Base-by-base conservation (phyloP, 2,113 vertebrate genomes). In the Cisticola juncidis region DNA sequence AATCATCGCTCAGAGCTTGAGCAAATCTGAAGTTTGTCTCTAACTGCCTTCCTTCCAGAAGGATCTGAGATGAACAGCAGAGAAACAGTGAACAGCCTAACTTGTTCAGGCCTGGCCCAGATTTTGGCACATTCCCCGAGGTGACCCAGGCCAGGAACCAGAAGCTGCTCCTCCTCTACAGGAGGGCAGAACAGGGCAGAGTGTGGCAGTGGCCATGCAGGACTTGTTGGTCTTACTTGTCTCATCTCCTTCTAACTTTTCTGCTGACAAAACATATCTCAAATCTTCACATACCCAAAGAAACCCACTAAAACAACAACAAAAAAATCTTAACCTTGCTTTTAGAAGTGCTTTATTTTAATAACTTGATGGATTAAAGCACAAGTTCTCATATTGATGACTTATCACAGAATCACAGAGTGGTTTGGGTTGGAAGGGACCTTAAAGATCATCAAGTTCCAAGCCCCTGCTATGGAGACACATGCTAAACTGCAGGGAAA, bases 1-100 rank as follows among this genome's bases (percentile, higher is more conserved):
- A 14, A 64, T 4, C 0, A 0, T 4, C 73, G 42, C 0, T 0
- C 20, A 36, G 5, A 61, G 58, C 24, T 4, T 4, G 17, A 72
- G 24, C 44, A 72, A n/a, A 51, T 13, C 36, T 6, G 9, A 91
- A 31, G 7, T 28, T 50, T 72, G 28, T 8, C 36, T 78, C 68
- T 24, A 14, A 35, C 64, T 11, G 6, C 14, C 57, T 28, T 76
- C 62, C 58, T 82, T 24, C 50, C 51, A 57, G 76, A 28, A 69
- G 20, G 31, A 57, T 29, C n/a, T 21, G 54, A 82, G 62, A 17
- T 70, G 54, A 81, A 25, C 16, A 77, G 64, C n/a, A 69, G 28
- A 31, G 57, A 31, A 91, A 38, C 23, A 84, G 73, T n/a, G 28
- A 38, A 38, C 60, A 88, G 2, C 10, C 54, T 29, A 45, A 56